These are phyloP conservation scores for Drosophila chauvacae DNA, from an alignment of 1,140 invertebrate species.

Conservation along the genomic window DNA sequence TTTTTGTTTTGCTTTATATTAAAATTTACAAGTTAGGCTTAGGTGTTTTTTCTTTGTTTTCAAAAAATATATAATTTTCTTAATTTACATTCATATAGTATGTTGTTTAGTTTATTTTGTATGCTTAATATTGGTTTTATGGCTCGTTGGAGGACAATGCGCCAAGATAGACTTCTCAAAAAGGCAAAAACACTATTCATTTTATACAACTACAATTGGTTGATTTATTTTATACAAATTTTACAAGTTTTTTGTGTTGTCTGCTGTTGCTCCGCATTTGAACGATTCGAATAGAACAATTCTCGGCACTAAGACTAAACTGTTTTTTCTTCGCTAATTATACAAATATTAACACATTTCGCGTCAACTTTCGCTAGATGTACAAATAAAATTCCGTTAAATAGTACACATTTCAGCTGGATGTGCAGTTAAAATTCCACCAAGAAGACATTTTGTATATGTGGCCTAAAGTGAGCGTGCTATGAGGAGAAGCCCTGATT, in stretches of 20 bases:
- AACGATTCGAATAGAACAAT: constrained; percentile 35
- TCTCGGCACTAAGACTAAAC: constrained; percentile 35
- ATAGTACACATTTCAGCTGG: constrained; percentile 5
- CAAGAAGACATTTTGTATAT: constrained; percentile 73
- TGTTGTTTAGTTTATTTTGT: constrained; percentile 30
- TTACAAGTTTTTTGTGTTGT: constrained; percentile 40
- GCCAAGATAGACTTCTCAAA: constrained; percentile 75
- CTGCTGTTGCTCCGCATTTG: constrained; percentile 6
- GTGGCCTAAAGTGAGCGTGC: constrained; percentile 52
- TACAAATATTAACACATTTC: constrained; percentile 37
- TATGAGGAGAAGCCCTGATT: constrained; percentile 64
- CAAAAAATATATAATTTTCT: constrained; percentile 67
- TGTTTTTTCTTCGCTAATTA: constrained; percentile 67
- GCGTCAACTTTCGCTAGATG: constrained; percentile 3
- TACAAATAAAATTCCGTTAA: constrained; percentile 27
- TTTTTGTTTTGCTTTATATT: constrained; percentile 20
- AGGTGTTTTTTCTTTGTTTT: constrained; percentile 25
- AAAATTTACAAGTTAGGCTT: constrained; percentile 44
- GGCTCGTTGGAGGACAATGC: constrained; percentile 67
- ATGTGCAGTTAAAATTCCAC: constrained; percentile 65
- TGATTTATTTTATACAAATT: constrained; percentile 63
- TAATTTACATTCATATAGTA: constrained; percentile 41
- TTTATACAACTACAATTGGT: constrained; percentile 51
- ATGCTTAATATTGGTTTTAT: constrained; percentile 35
- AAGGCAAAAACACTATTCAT: constrained; percentile 68